Evolutionary conservation across 2,888 invertebrate species (phyloP).

Genomic region (Ochropleura leucogaster): DNA sequence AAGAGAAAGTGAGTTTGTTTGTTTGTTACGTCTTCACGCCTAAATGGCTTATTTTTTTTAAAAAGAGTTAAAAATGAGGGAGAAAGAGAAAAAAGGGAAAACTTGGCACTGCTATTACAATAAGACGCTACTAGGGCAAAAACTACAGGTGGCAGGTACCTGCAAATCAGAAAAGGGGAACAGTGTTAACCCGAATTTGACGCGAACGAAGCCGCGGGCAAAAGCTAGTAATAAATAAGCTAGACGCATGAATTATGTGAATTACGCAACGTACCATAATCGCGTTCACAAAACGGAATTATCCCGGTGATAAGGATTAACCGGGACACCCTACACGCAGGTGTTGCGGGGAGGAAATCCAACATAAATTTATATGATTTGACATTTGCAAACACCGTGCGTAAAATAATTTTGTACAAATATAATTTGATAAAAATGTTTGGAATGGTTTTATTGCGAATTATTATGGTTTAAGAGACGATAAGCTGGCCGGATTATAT

Average conservation of each 20-base stretch:
- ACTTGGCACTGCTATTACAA: too few relatives aligned
- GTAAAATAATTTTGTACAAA: slow-evolving; percentile 77
- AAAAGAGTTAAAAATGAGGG: too few relatives aligned
- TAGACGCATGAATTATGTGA: slow-evolving; percentile 64
- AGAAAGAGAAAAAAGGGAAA: too few relatives aligned
- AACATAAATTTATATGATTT: slow-evolving; percentile 88
- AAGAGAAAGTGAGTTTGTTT: too few relatives aligned
- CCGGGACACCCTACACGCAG: slow-evolving; percentile 79
- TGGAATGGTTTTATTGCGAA: slow-evolving; percentile 61
- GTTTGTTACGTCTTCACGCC: too few relatives aligned
- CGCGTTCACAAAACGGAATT: slow-evolving; percentile 72
- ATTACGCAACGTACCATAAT: slow-evolving; percentile 63
- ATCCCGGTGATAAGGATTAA: slow-evolving; percentile 74
- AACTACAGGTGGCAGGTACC: too few relatives aligned
- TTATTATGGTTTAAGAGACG: slow-evolving; percentile 47
- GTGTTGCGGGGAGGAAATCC: slow-evolving; percentile 82
- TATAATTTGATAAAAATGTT: slow-evolving; percentile 64
- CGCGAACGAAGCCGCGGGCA: too few relatives aligned
- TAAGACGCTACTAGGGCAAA: too few relatives aligned
- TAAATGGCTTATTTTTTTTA: too few relatives aligned
- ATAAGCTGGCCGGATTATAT: slow-evolving; percentile 34
- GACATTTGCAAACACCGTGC: slow-evolving; percentile 82
- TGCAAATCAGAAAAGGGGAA: too few relatives aligned
- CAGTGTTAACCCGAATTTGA: too few relatives aligned
- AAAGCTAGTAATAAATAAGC: slow-evolving; percentile 35